Conservation (phyloP, 2,888 invertebrate species). For the Desoria tigrina region DNA sequence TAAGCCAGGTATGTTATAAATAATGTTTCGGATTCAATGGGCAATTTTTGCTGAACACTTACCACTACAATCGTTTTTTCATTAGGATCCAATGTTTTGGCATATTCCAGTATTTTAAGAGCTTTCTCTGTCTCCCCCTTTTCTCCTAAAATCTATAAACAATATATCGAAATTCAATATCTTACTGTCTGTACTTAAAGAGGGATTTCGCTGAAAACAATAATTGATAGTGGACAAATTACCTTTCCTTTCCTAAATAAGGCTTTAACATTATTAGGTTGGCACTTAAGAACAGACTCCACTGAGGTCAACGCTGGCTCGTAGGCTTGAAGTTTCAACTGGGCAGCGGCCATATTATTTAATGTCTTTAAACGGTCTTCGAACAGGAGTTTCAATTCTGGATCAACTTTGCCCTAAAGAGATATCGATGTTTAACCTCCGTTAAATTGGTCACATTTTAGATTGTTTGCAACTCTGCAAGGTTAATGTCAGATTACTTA, state of each 20-base stretch:
- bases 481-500: too few species aligned
- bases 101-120: conserved; percentile 66
- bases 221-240: conserved; percentile 18
- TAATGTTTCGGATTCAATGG: too few species aligned
- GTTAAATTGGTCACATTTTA: too few species aligned
- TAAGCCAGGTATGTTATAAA: not conserved
- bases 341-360: conserved; percentile 90
- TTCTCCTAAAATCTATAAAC: conserved; percentile 66
- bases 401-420: conserved; percentile 16
- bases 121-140: conserved; percentile 73
- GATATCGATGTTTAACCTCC: too few species aligned
- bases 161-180: too few species aligned
- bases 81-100: conserved; percentile 67
- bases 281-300: conserved; percentile 76
- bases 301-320: conserved; percentile 82
- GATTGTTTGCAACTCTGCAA: not conserved
- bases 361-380: conserved; percentile 81
- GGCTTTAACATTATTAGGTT: conserved; percentile 87
- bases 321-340: conserved; percentile 81
- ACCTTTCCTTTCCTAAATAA: conserved; percentile 80
- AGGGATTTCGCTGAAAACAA: too few species aligned
- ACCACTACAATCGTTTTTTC: conserved; percentile 62
- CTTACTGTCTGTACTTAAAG: too few species aligned
- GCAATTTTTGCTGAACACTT: too few species aligned
- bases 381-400: conserved; percentile 65